These are phyloP conservation scores for Empis stercorea DNA, from an alignment of 2,888 invertebrate species.

Conservation along the genomic window DNA sequence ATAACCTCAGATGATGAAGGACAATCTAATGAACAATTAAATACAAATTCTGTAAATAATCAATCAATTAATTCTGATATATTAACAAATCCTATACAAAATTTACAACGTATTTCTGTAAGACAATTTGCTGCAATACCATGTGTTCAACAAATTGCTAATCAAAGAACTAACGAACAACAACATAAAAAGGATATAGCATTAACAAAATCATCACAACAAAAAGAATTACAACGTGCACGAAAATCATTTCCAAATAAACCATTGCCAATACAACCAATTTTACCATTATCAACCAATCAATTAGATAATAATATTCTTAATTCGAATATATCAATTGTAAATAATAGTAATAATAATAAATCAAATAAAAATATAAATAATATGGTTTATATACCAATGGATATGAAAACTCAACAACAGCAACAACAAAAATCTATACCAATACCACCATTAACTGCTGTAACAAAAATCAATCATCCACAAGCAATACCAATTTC, in stretches of 20 bases:
- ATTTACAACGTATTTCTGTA: background rate
- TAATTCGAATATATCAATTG: background rate
- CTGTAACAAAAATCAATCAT: conserved; percentile 22
- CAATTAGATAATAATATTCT: background rate
- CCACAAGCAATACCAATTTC: background rate
- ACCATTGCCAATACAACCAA: conserved; percentile 8
- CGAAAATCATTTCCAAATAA: conserved; percentile 32
- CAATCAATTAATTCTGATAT: background rate
- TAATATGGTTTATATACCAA: conserved; percentile 34
- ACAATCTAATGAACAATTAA: conserved; percentile 5
- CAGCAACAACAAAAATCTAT: conserved; percentile 17
- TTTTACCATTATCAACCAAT: background rate
- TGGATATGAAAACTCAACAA: conserved; percentile 3
- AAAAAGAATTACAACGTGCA: conserved; percentile 19
- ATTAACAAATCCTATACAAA: conserved; percentile 19
- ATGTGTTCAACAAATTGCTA: conserved; percentile 8
- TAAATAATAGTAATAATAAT: background rate
- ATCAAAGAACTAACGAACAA: conserved; percentile 8
- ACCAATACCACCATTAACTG: conserved; percentile 28
- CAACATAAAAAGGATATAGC: conserved; percentile 6
- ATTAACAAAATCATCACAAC: background rate
- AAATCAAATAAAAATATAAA: conserved; percentile 16
- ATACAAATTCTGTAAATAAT: conserved; percentile 15
- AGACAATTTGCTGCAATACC: conserved; percentile 8
- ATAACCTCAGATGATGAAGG: conserved; percentile 22